Base-by-base conservation (phyloP, 1,140 invertebrate species). In the Battus philenor region DNA sequence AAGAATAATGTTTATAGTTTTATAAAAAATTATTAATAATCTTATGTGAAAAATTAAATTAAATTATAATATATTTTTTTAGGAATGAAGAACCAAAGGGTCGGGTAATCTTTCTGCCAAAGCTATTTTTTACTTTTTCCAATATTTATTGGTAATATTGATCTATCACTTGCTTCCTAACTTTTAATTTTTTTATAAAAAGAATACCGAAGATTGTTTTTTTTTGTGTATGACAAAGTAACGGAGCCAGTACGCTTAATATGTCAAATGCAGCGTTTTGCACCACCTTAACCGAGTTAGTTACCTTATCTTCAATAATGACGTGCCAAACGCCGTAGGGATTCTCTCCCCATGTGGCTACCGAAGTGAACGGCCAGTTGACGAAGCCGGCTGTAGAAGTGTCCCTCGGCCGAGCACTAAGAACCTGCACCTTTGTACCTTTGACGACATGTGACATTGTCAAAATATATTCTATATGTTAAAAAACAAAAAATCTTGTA, bases 261-360 rank as follows among this genome's bases (percentile, higher is more conserved):
- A 22, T 22, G 20, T 22, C 7, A 4, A 22, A 22, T 3, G 3
- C 3, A 7, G 7, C 20, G 3, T 22, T 7, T 22, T 22, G 20
- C 7, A 22, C 7, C 3, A 22, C 3, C 7, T 4, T 22, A 22
- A 4, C 7, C 3, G 20, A 22, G 20, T 4, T 4, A 44, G 15
- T 36, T 85, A 93, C 92, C 74, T 80, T 66, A 60, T 93, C 92
- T 9, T 73, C 52, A 44, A 93, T 78, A 6, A 82, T 75, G 7
- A 96, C 65, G 1, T 59, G 90, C 96, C 96, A 98, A 10, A 83
- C 70, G 1, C 95, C 95, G 9, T 68, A 64, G 2, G 95, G 91
- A 60, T 90, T 82, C 83, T 98, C 97, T 5, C 95, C 96, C 97
- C 97, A 98, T 3, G 92, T 94, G 31, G 95, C 95, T 0, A 98